A percentile compares a stretch with the other conserved stretches of the same genome.
Conservation (phyloP, 2,113 vertebrate species). For the Catagonus wagneri region DNA sequence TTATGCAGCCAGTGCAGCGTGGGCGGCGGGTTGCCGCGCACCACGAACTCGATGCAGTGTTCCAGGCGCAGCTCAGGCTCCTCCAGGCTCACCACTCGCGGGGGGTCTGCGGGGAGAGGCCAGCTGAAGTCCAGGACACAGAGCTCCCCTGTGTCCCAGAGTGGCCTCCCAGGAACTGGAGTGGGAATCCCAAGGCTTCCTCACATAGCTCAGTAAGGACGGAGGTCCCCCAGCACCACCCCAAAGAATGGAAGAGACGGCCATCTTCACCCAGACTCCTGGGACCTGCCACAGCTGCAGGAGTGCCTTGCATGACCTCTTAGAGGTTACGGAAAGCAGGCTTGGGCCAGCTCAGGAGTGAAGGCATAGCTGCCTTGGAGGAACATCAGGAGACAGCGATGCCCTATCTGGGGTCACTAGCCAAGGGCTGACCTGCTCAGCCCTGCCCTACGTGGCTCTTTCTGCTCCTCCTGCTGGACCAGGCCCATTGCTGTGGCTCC, state of each 20-base stretch:
- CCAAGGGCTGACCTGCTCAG: background rate
- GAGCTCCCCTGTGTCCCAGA: background rate
- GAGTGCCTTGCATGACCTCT: background rate
- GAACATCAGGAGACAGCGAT: background rate
- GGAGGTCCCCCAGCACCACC: background rate
- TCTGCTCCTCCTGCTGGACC: background rate
- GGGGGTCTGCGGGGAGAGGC: conserved; percentile 91
- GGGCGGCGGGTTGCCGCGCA: conserved; percentile 95
- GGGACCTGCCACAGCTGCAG: background rate
- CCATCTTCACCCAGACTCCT: background rate
- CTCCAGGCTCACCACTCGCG: conserved; percentile 93
- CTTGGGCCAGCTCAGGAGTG: too few relatives aligned
- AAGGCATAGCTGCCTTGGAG: background rate
- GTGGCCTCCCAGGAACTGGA: background rate
- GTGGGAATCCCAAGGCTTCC: background rate
- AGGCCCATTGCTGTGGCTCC: background rate
- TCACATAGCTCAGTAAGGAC: background rate
- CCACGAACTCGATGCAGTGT: conserved; percentile 97
- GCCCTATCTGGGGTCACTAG: background rate
- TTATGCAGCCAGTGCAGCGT: conserved; percentile 95
- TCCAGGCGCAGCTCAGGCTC: conserved; percentile 95
- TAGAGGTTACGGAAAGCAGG: background rate
- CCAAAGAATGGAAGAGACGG: background rate
- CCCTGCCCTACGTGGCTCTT: background rate
- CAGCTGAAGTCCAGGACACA: background rate